Evolutionary conservation across 2,113 vertebrate genomes (phyloP).

Genomic region (Oncorhynchus masou): DNA sequence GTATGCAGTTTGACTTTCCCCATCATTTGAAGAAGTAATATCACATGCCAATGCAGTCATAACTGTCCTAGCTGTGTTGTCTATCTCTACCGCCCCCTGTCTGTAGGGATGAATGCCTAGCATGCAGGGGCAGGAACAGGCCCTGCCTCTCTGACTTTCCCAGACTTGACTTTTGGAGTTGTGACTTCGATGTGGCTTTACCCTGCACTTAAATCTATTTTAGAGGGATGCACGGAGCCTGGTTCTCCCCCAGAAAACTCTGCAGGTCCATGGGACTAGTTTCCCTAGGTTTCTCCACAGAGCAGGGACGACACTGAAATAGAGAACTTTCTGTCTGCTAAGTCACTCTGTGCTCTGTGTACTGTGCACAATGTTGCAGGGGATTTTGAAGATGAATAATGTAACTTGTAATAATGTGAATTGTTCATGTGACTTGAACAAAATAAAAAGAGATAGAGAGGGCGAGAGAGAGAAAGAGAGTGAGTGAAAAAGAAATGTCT

Average conservation of each 20-base stretch:
- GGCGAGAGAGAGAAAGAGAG: not conserved
- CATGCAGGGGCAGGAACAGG: constrained; percentile 23
- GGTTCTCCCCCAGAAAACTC: constrained; percentile 43
- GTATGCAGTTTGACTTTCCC: no score
- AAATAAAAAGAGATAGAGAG: not conserved
- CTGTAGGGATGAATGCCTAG: not conserved
- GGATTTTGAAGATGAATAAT: no score
- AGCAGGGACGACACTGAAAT: not conserved
- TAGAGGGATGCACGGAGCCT: constrained; percentile 49
- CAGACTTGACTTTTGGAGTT: constrained; percentile 48
- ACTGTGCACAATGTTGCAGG: no score
- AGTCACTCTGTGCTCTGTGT: no score
- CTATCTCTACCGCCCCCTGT: not conserved
- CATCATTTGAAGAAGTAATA: not conserved
- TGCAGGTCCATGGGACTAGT: constrained; percentile 31
- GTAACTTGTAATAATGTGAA: no score
- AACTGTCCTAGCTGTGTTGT: not conserved
- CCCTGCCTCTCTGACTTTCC: constrained; percentile 18
- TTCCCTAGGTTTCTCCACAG: constrained; percentile 19
- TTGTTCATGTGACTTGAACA: no score
- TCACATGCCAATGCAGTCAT: not conserved
- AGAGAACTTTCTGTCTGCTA: no score
- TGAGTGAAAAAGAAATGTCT: not conserved
- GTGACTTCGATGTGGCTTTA: constrained; percentile 64
- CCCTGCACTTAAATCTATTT: constrained; percentile 82